Percentiles rank a stretch among this genome's conserved stretches.
phyloP scores from a whole-genome alignment of 1,140 invertebrate genomes.

The Ditylenchus dipsaci region DNA sequence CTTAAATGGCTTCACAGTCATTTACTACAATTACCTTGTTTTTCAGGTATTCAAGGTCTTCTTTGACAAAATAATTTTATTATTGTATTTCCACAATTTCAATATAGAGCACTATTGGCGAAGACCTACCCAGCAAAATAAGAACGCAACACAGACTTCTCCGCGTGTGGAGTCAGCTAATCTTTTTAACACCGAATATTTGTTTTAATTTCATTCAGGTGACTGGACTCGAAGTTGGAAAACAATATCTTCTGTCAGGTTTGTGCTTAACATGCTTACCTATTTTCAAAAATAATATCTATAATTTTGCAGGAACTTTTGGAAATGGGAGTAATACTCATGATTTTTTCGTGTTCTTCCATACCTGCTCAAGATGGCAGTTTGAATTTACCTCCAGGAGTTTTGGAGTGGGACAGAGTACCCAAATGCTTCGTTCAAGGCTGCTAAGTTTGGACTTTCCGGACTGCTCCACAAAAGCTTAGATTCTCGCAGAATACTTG shows the following conservation, averaged over 20 bases:
- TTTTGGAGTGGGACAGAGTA: background rate
- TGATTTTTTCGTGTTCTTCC: background rate
- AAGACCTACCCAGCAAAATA: background rate
- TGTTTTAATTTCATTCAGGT: background rate
- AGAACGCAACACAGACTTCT: background rate
- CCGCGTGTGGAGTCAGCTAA: background rate
- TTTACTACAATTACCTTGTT: too few relatives aligned
- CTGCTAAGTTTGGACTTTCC: background rate
- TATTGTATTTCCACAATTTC: background rate
- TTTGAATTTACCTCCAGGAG: background rate
- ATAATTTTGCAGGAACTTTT: background rate
- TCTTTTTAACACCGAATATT: background rate
- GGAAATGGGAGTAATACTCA: background rate
- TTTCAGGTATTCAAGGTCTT: background rate
- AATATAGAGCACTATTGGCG: background rate
- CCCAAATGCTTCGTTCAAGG: background rate
- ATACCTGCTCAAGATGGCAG: background rate
- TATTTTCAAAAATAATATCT: background rate
- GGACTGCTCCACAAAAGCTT: background rate
- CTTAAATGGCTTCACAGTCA: too few relatives aligned
- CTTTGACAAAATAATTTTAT: background rate
- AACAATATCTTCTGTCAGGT: slow-evolving; percentile 1
- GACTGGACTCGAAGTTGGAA: background rate
- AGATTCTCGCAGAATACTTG: too few relatives aligned
- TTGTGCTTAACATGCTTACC: background rate